Evolutionary conservation across 2,797 vertebrate genomes (phyloP).

Genomic region (Myotis vivesi): DNA sequence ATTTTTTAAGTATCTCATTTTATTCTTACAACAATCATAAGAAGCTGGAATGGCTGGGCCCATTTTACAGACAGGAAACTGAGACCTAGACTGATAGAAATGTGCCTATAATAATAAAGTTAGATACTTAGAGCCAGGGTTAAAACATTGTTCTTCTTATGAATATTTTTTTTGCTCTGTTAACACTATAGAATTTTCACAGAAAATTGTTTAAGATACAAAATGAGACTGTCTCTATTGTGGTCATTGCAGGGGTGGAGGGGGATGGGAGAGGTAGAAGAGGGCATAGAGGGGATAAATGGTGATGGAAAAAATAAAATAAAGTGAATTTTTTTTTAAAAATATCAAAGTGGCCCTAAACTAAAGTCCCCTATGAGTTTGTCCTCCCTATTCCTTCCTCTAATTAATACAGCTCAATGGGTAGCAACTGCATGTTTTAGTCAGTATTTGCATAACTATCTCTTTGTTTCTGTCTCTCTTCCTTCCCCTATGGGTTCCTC

Average conservation of each 20-base stretch:
- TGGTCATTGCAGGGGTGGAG: too few relatives aligned
- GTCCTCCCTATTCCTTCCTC: background rate
- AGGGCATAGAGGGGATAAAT: too few relatives aligned
- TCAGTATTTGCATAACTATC: background rate
- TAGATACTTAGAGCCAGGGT: background rate
- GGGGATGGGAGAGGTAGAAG: too few relatives aligned
- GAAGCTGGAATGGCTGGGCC: background rate
- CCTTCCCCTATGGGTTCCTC: too few relatives aligned
- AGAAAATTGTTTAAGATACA: background rate
- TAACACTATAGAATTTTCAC: background rate
- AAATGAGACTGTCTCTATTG: too few relatives aligned
- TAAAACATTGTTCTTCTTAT: background rate
- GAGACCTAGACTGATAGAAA: background rate
- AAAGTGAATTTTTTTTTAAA: too few relatives aligned
- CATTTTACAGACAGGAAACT: background rate
- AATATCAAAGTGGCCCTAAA: background rate
- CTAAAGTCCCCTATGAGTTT: background rate
- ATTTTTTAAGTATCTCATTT: background rate
- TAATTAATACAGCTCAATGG: background rate
- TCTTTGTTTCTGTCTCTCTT: background rate
- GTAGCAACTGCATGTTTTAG: background rate
- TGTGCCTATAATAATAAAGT: background rate
- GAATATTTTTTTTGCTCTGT: background rate
- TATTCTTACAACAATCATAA: background rate
- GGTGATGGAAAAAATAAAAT: too few relatives aligned